phyloP scores from a whole-genome alignment of 2,888 invertebrate genomes.

The Zygaena filipendulae region DNA sequence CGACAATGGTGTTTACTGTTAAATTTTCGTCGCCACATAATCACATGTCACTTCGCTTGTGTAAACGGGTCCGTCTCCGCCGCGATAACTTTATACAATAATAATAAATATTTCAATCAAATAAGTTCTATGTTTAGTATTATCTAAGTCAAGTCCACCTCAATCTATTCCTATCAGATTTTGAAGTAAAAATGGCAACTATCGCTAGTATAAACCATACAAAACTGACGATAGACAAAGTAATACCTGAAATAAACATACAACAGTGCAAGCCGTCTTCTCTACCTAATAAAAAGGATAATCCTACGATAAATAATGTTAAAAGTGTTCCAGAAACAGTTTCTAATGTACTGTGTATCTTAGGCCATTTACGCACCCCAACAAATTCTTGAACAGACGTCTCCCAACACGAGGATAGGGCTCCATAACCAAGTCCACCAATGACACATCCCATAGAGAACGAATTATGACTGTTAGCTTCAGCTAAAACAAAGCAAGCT shows the following conservation, averaged over 20 bases:
- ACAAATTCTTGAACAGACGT: conserved; percentile 53
- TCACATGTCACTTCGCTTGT: no score
- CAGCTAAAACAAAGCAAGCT: conserved; percentile 44
- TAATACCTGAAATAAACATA: conserved; percentile 38
- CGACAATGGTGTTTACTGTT: no score
- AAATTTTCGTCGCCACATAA: no score
- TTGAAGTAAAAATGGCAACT: conserved; percentile 35
- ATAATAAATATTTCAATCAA: no score
- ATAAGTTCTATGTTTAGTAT: no score
- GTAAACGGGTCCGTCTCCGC: no score
- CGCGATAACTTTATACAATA: no score
- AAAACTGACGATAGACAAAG: conserved; percentile 31
- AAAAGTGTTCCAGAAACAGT: conserved; percentile 43
- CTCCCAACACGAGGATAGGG: conserved; percentile 54
- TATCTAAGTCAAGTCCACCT: no score
- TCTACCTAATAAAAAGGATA: conserved; percentile 32
- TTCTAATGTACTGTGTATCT: conserved; percentile 56
- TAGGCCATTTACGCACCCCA: conserved; percentile 57
- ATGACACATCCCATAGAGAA: conserved; percentile 59
- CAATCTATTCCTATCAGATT: no score
- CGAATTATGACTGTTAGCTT: conserved; percentile 45
- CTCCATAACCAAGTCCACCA: conserved; percentile 61
- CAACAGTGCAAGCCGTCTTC: conserved; percentile 35
- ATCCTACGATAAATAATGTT: conserved; percentile 32
- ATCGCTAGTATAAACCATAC: conserved; percentile 39